A percentile compares a stretch with the other conserved stretches of the same genome.
These are phyloP conservation scores for Hermodice carunculata DNA, from an alignment of 2,888 invertebrate species.

Conservation along the genomic window DNA sequence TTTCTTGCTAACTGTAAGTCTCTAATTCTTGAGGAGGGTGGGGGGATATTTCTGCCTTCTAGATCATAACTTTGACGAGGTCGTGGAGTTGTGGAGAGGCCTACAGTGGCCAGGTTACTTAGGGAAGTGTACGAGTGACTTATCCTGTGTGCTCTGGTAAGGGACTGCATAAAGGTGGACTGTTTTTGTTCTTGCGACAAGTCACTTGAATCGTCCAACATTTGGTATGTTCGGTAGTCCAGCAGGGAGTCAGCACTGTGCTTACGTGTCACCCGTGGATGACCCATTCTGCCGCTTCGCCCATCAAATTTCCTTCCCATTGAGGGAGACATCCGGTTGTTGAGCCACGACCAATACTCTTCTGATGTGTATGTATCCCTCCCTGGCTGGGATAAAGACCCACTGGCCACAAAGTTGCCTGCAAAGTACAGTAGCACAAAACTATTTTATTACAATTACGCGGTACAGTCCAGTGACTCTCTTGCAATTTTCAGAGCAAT, in stretches of 20 bases:
- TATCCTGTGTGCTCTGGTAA: conserved; percentile 6
- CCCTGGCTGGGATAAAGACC: neutral
- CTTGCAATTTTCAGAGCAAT: no score
- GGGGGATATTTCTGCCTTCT: conserved; percentile 12
- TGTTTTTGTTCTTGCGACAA: neutral
- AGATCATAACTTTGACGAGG: neutral
- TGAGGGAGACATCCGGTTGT: neutral
- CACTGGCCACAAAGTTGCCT: no score
- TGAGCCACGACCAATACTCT: conserved; percentile 41
- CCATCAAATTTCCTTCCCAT: neutral
- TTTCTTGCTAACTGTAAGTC: conserved; percentile 61
- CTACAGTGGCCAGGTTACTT: conserved; percentile 1
- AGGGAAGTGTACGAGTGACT: conserved; percentile 18
- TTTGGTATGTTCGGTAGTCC: conserved; percentile 59
- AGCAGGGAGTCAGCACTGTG: conserved; percentile 56
- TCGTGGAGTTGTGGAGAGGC: neutral
- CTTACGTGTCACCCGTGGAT: conserved; percentile 43
- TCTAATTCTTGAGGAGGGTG: conserved; percentile 20
- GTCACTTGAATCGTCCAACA: conserved; percentile 47
- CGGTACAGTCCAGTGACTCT: no score
- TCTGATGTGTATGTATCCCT: conserved; percentile 31
- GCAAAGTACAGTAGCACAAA: no score
- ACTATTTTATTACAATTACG: no score
- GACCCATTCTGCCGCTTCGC: neutral
- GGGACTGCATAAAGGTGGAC: conserved; percentile 15